A percentile compares a stretch with the other conserved stretches of the same genome.
Conservation (phyloP, 1,140 invertebrate genomes). For the Metopolophium dirhodum region DNA sequence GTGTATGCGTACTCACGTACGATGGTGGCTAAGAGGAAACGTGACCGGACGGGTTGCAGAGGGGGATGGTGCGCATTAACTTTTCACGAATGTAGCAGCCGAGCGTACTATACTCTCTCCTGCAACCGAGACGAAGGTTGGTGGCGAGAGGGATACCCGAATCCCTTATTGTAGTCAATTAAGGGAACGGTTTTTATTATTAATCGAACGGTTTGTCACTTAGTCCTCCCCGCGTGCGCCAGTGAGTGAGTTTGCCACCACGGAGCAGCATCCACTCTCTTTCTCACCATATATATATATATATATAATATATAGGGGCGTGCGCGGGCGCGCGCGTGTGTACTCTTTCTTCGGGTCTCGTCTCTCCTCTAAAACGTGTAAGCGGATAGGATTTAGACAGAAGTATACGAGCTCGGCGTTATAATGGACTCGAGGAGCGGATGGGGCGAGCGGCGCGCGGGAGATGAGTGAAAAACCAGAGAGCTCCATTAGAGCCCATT, state of each 20-base stretch:
- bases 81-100: slow-evolving; percentile 21
- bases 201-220: slow-evolving; percentile 57
- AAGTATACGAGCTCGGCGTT: slow-evolving; percentile 28
- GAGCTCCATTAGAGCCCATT: slow-evolving; percentile 56
- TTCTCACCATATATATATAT: neutral
- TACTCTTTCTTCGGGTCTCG: slow-evolving; percentile 2
- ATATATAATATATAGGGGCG: neutral
- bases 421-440: slow-evolving; percentile 41
- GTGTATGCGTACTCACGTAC: neutral
- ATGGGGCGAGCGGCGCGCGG: neutral
- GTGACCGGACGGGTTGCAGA: neutral
- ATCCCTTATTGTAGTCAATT: slow-evolving; percentile 54
- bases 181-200: slow-evolving; percentile 52
- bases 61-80: neutral
- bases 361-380: slow-evolving; percentile 25
- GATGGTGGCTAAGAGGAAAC: neutral
- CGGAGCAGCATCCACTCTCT: neutral
- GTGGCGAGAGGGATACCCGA: neutral
- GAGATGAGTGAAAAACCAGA: slow-evolving; percentile 56
- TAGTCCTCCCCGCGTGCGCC: slow-evolving; percentile 6
- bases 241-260: neutral
- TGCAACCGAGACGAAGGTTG: neutral
- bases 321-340: neutral
- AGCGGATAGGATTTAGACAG: slow-evolving; percentile 56
- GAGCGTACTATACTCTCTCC: neutral